Conservation (phyloP, 2,797 vertebrate species). For the Scolopax bukidnonensis region DNA sequence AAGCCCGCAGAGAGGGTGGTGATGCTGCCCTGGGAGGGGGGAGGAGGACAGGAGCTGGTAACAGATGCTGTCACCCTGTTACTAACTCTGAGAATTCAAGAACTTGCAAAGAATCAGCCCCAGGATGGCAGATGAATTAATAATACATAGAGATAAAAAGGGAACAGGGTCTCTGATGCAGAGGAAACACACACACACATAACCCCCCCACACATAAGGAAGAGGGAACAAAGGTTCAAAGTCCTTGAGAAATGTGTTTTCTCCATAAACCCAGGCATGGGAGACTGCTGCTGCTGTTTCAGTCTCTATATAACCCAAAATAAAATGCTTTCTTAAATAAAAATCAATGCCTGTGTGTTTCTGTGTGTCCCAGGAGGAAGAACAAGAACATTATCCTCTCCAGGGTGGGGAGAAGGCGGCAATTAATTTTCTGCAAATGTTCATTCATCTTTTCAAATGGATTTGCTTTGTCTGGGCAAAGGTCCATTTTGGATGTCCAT, state of each 20-base stretch:
- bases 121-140: background rate
- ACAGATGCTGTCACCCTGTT: background rate
- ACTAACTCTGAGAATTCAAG: background rate
- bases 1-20: background rate
- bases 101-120: background rate
- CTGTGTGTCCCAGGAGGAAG: background rate
- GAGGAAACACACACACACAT: background rate
- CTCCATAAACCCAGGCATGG: background rate
- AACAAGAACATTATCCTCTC: background rate
- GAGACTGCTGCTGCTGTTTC: background rate
- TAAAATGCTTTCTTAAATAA: background rate
- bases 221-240: background rate
- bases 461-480: background rate
- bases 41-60: background rate
- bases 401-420: background rate
- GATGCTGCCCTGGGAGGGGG: background rate
- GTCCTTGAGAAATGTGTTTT: background rate
- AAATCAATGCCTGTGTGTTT: background rate
- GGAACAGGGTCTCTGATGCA: background rate
- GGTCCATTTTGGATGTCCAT: background rate
- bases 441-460: background rate
- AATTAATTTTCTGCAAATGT: background rate
- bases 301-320: background rate
- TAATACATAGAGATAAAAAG: background rate
- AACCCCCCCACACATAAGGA: background rate